These are phyloP conservation scores for Galaxias olidus DNA, from an alignment of 2,797 vertebrate species.

Conservation along the genomic window DNA sequence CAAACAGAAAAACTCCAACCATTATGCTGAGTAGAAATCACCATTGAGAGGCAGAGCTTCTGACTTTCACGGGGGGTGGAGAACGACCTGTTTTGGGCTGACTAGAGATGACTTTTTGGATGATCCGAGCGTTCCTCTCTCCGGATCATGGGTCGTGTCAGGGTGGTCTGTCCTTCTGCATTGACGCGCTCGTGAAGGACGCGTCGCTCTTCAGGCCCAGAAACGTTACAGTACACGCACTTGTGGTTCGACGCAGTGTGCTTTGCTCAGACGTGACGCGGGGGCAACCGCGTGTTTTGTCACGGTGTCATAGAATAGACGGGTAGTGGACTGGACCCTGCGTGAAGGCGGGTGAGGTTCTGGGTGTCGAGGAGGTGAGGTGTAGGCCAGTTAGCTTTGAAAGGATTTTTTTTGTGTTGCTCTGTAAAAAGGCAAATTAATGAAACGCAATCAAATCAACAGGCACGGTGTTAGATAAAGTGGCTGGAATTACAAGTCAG, in stretches of 20 bases:
- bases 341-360: too few relatives aligned
- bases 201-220: too few relatives aligned
- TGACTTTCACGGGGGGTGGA: slow-evolving; percentile 68
- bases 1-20: slow-evolving; percentile 65
- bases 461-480: slow-evolving; percentile 7
- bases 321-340: too few relatives aligned
- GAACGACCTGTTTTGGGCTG: slow-evolving; percentile 71
- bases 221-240: too few relatives aligned
- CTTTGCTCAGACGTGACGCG: too few relatives aligned
- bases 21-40: slow-evolving; percentile 65
- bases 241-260: too few relatives aligned
- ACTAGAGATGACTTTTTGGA: slow-evolving; percentile 74
- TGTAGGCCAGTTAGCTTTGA: too few relatives aligned
- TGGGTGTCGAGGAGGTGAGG: too few relatives aligned
- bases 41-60: slow-evolving; percentile 61
- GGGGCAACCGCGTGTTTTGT: too few relatives aligned
- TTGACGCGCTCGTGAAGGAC: too few relatives aligned
- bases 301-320: too few relatives aligned
- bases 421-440: background rate
- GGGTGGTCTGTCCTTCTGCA: slow-evolving; percentile 60
- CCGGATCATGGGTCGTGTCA: slow-evolving; percentile 42
- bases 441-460: background rate
- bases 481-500: slow-evolving; percentile 21
- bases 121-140: slow-evolving; percentile 51
- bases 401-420: too few relatives aligned